A percentile compares a stretch with the other conserved stretches of the same genome.
phyloP scores from a whole-genome alignment of 1,140 invertebrate species.

The Trachelipus rathkii region DNA sequence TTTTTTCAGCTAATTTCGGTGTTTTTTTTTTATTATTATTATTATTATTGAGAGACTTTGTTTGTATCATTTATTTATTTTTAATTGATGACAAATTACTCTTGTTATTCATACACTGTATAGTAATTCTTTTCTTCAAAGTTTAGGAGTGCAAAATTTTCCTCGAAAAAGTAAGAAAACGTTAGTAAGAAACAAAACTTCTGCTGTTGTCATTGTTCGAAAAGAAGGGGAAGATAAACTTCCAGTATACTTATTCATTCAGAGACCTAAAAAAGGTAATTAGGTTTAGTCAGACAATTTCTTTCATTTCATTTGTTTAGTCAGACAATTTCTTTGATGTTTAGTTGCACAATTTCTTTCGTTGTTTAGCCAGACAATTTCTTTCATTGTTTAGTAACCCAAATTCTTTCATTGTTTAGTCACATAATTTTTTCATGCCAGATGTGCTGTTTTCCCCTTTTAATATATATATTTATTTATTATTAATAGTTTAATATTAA shows the following conservation, averaged over 20 bases:
- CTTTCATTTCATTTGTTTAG: too few species aligned
- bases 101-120: background rate
- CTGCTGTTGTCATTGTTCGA: background rate
- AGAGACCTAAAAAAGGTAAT: background rate
- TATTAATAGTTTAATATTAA: too few species aligned
- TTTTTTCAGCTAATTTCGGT: background rate
- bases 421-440: too few species aligned
- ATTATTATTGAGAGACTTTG: background rate
- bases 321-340: too few species aligned
- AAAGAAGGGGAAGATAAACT: background rate
- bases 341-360: too few species aligned
- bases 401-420: too few species aligned
- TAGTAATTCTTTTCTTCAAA: background rate
- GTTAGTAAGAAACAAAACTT: background rate
- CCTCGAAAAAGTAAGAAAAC: background rate
- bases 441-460: too few species aligned
- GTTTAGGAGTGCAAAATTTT: constrained; percentile 2
- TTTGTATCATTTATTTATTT: background rate
- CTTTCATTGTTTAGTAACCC: too few species aligned
- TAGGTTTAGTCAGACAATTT: too few species aligned
- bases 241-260: background rate
- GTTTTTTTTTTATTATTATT: background rate
- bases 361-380: too few species aligned
- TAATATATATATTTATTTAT: too few species aligned
- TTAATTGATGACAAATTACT: background rate